Conservation (phyloP, 2,797 vertebrate species). For the Taeniopygia guttata region DNA sequence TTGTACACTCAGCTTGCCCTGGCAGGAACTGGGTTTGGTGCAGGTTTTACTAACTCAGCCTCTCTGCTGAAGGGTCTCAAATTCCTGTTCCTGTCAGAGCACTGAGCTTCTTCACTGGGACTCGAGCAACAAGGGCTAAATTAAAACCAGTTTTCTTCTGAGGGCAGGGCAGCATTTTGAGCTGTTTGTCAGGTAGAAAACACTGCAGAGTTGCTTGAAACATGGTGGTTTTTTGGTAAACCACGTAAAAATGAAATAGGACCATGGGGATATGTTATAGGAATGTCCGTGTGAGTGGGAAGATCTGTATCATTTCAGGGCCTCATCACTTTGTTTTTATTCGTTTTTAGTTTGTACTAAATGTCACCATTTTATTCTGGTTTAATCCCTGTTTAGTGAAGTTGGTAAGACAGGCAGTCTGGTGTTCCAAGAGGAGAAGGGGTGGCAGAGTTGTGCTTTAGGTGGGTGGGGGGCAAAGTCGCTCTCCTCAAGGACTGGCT, state of each 20-base stretch:
- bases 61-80: not conserved
- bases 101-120: accelerated
- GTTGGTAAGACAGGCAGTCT: not conserved
- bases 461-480: not conserved
- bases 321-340: not conserved
- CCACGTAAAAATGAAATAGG: accelerated
- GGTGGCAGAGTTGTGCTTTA: not conserved
- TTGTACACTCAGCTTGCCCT: not conserved
- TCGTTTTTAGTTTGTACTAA: not conserved
- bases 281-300: accelerated
- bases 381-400: not conserved
- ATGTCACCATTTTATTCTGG: not conserved
- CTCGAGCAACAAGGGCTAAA: not conserved
- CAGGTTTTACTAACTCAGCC: not conserved
- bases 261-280: accelerated
- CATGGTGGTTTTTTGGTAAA: not conserved
- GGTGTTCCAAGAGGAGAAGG: not conserved
- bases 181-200: not conserved
- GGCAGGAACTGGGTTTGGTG: not conserved
- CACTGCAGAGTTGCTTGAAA: not conserved
- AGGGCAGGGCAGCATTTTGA: not conserved
- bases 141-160: not conserved
- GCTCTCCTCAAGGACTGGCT: not conserved
- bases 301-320: not conserved
- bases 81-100: not conserved